Evolutionary conservation across 2,888 invertebrate genomes (phyloP).

Genomic region (Synanthedon formicaeformis): DNA sequence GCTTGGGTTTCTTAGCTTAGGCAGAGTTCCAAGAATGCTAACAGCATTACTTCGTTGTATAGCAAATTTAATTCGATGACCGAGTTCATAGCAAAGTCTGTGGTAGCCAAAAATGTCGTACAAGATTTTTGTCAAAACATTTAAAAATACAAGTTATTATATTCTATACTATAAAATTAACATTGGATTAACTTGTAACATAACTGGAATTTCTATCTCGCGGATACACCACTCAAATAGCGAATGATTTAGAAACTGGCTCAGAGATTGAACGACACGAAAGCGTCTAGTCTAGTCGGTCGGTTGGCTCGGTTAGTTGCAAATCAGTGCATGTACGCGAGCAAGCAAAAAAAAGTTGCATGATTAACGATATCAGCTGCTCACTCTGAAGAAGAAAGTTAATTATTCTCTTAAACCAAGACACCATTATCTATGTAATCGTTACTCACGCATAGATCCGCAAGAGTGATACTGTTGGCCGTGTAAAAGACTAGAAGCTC

Average conservation of each 20-base stretch:
- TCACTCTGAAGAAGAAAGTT: slow-evolving; percentile 36
- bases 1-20: too few species aligned
- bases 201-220: slow-evolving; percentile 44
- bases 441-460: slow-evolving; percentile 88
- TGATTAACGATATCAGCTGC: slow-evolving; percentile 53
- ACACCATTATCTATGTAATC: background rate
- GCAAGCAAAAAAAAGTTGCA: slow-evolving; percentile 30
- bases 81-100: too few species aligned
- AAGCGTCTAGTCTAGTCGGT: slow-evolving; percentile 27
- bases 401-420: slow-evolving; percentile 24
- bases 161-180: too few species aligned
- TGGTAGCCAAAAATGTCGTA: too few species aligned
- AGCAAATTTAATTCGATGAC: too few species aligned
- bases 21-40: too few species aligned
- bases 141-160: too few species aligned
- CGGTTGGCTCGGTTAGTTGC: slow-evolving; percentile 20
- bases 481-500: slow-evolving; percentile 92
- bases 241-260: slow-evolving; percentile 46
- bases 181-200: too few species aligned
- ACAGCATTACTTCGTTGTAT: too few species aligned
- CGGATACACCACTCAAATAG: slow-evolving; percentile 31
- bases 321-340: slow-evolving; percentile 18
- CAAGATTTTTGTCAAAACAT: too few species aligned
- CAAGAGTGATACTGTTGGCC: slow-evolving; percentile 89
- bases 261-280: slow-evolving; percentile 33